Base-by-base conservation (phyloP, 2,113 vertebrate species). In the Capricornis sumatraensis region DNA sequence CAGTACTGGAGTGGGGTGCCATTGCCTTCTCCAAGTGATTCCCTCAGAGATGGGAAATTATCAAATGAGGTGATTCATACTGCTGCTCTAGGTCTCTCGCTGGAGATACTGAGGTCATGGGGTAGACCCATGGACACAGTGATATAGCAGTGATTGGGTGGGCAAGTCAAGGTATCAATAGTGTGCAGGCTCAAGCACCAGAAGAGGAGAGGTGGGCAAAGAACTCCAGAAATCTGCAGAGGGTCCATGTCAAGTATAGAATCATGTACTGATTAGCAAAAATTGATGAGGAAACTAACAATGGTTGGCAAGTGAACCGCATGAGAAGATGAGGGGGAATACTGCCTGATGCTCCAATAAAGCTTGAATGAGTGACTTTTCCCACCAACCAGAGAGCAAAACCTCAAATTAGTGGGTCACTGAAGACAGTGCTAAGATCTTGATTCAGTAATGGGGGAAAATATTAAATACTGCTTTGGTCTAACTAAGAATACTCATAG, bases 361-460 rank as follows among this genome's bases (percentile, higher is more conserved):
- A 64, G 12, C 23, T n/a, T 28, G 23, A 12, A n/a, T 21, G 15
- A 33, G 8, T 21, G 19, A 7, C 9, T 84, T 0, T 71, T 57
- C 11, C 15, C 4, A 21, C 14, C 14, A 45, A 36, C 11, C 19
- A 47, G 36, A 71, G 10, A 25, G 25, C 19, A 64, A 57, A 89
- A 19, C 0, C 2, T 11, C 16, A 27, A 13, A 13, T 55, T 43
- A 79, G 50, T 45, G 55, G 0, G 19, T 47, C 19, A 45, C 2
- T 28, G 6, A 27, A 25, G 6, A 64, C n/a, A 78, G 7, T 45
- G 50, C 12, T 36, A 87, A 28, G 43, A 82, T 33, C 30, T 81
- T 81, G n/a, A 6, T 28, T 95, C 25, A 33, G 1, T 53, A 45
- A 3, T 52, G 17, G 33, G 47, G 43, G 30, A 40, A 74, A 62